Evolutionary conservation across 2,113 vertebrate genomes (phyloP), one percentile per base, ranked within the genome.

Genomic region (Mustelus asterias): DNA sequence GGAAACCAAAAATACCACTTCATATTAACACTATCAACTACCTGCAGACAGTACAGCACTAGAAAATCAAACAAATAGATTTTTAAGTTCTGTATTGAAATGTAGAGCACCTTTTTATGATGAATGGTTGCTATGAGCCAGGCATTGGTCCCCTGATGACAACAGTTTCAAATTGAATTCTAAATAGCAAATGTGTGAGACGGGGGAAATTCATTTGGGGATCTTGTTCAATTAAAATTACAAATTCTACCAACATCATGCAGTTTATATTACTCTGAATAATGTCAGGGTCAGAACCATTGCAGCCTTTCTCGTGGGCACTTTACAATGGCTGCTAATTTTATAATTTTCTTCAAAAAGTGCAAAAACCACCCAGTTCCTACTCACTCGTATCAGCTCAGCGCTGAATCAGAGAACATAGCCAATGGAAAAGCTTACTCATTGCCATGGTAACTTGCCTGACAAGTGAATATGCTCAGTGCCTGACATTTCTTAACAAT

Each of bases 221-320:
- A 93, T 65, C 89, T 93, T 41, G 89, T 20, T 93, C 89, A 93
- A 93, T 93, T 93, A 93, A 93, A 65, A 65, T 93, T 93, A 65
- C 60, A 93, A 93, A 93, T 67, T 93, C 89, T n/a, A 65, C 33
- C 89, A n/a, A 16, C 33, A 37, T 93, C 89, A 65, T 2, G 67
- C 89, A 67, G 58, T 67, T 93, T 67, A 65, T 33, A 65, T 93
- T 65, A 33, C 41, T 93, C 58, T 92, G 29, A 92, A 92, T 92
- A 63, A 63, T 92, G 89, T 65, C 60, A 93, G 89, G 60, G 89
- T 93, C 60, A 65, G 89, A 65, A 67, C 60, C 89, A 67, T 37
- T 93, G 18, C n/a, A 65, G 48, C 29, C 29, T 89, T 60, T 54
- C 86, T 93, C 60, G 7, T 93, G 60, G 60, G 89, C 60, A 67